Evolutionary conservation across 2,113 vertebrate genomes (phyloP).

Genomic region (Amphiprion ocellaris): DNA sequence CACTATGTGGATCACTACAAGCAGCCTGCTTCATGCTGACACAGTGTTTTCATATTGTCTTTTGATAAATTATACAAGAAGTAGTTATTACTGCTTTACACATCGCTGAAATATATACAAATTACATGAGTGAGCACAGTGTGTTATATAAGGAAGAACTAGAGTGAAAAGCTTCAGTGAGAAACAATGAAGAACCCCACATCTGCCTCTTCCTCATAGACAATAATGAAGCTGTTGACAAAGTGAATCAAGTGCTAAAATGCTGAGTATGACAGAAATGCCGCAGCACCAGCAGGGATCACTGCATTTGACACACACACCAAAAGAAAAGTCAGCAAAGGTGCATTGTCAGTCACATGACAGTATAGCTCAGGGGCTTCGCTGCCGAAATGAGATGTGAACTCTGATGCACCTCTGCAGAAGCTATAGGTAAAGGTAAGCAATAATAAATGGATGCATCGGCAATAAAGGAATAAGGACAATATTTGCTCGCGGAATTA

Average conservation of each 20-base stretch:
- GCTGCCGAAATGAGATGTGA: slow-evolving; percentile 57
- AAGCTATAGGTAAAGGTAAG: slow-evolving; percentile 64
- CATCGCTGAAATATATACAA: neutral
- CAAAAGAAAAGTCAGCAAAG: slow-evolving; percentile 62
- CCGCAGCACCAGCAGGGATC: slow-evolving; percentile 56
- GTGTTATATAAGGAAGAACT: neutral
- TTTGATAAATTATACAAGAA: slow-evolving; percentile 5
- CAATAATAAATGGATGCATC: slow-evolving; percentile 72
- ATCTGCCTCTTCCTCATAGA: slow-evolving; percentile 22
- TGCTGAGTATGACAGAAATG: slow-evolving; percentile 63
- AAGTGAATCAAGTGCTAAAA: slow-evolving; percentile 57
- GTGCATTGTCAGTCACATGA: slow-evolving; percentile 69
- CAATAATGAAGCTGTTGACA: slow-evolving; percentile 55
- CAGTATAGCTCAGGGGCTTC: slow-evolving; percentile 52
- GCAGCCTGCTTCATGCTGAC: neutral
- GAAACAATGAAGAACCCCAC: neutral
- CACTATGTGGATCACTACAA: neutral
- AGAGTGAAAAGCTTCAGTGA: neutral
- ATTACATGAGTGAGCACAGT: neutral
- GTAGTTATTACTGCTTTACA: neutral
- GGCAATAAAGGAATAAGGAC: slow-evolving; percentile 59
- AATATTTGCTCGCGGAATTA: slow-evolving; percentile 75
- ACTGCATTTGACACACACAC: slow-evolving; percentile 49
- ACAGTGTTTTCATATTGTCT: neutral
- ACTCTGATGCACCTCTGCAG: slow-evolving; percentile 64